Conservation (phyloP, 2,113 vertebrate genomes). For the Pelobates fuscus region DNA sequence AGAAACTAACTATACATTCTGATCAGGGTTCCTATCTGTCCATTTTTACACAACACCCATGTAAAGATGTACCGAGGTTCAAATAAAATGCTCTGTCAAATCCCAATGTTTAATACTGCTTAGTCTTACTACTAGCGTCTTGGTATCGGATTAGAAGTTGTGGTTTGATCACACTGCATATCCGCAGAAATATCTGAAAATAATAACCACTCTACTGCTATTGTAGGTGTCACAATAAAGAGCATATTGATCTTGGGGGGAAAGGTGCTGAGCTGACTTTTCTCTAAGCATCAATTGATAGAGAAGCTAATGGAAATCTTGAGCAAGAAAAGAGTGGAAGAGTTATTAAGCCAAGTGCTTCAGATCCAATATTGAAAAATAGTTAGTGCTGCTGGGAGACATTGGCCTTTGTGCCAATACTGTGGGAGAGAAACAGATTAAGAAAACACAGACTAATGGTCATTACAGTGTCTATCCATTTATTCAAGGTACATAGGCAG, state of each 20-base stretch:
- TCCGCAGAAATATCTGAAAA: conserved; percentile 38
- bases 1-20: not conserved
- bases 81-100: too few species aligned
- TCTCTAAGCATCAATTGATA: conserved; percentile 48
- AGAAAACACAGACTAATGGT: conserved; percentile 22
- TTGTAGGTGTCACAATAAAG: conserved; percentile 48
- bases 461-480: not conserved
- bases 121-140: not conserved
- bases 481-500: not conserved
- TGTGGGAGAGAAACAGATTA: conserved; percentile 26
- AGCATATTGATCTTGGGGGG: conserved; percentile 46
- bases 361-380: conserved; percentile 41
- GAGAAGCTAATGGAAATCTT: conserved; percentile 45
- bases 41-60: not conserved
- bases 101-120: not conserved
- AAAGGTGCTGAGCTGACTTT: conserved; percentile 47
- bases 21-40: not conserved
- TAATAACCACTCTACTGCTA: conserved; percentile 40
- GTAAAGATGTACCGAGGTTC: not conserved
- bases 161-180: conserved; percentile 36
- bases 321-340: conserved; percentile 35
- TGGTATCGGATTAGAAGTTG: conserved; percentile 20
- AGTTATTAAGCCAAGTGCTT: conserved; percentile 45
- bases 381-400: conserved; percentile 25
- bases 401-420: conserved; percentile 37